Evolutionary conservation across 2,888 invertebrate species (phyloP).

Genomic region (Ctena decussata): DNA sequence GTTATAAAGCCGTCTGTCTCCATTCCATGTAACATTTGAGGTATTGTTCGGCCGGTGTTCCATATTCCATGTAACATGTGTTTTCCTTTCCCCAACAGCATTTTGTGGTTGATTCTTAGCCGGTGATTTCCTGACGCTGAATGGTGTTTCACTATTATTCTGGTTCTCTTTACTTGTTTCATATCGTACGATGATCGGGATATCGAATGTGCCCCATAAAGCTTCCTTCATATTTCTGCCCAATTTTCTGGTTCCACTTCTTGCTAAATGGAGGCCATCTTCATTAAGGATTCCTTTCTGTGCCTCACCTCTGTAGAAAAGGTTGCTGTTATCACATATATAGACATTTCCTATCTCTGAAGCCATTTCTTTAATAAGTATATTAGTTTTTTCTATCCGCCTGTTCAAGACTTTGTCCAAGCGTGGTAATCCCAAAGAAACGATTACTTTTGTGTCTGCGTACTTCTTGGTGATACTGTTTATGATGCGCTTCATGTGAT

Average conservation of each 20-base stretch:
- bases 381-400: background rate
- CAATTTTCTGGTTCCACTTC: background rate
- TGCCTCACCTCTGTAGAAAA: background rate
- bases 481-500: background rate
- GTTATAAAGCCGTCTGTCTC: too few relatives aligned
- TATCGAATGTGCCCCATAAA: background rate
- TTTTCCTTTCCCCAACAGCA: background rate
- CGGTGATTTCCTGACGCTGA: background rate
- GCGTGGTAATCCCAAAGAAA: background rate
- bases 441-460: background rate
- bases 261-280: background rate
- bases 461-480: background rate
- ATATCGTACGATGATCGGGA: background rate
- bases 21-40: too few relatives aligned
- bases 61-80: background rate
- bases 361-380: background rate
- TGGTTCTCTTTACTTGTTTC: background rate
- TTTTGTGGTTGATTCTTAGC: background rate
- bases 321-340: background rate
- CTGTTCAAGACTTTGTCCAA: background rate
- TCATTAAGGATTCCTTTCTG: background rate
- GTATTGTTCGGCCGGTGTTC: background rate
- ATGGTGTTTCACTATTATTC: background rate
- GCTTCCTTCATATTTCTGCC: background rate
- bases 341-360: background rate